A percentile compares a stretch with the other conserved stretches of the same genome.
Conservation (phyloP, 2,797 vertebrate genomes). For the Tolypeutes matacus region DNA sequence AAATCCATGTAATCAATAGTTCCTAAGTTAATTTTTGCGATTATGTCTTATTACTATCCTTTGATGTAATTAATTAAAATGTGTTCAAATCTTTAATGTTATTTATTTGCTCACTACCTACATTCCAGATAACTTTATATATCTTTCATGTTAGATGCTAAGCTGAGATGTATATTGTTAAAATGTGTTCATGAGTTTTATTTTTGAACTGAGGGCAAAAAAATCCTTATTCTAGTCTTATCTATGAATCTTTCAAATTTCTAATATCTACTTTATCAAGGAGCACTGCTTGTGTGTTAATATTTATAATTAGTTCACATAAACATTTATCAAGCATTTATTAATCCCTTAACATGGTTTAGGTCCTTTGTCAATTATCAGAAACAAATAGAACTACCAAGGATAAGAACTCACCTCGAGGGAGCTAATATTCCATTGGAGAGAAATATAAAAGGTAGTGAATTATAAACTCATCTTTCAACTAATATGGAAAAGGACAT, state of each 20-base stretch:
- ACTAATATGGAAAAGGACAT: not conserved
- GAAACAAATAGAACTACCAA: not conserved
- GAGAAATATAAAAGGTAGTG: not conserved
- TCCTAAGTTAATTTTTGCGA: not conserved
- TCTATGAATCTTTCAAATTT: not conserved
- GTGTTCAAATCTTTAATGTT: not conserved
- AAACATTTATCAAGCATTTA: not conserved
- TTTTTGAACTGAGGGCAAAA: not conserved
- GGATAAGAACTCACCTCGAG: not conserved
- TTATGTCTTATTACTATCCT: not conserved
- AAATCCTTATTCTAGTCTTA: not conserved
- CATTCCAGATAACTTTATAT: not conserved
- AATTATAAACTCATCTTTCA: not conserved
- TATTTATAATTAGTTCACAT: not conserved
- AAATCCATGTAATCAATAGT: not conserved
- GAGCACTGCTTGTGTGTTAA: not conserved
- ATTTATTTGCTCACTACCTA: not conserved
- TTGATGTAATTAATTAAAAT: not conserved
- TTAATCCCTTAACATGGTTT: not conserved
- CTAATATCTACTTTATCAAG: not conserved
- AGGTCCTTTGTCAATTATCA: not conserved
- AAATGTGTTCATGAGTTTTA: not conserved
- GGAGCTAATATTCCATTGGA: not conserved
- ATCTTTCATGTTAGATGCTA: not conserved
- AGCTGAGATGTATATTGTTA: not conserved